Percentiles rank a stretch among this genome's conserved stretches.
Evolutionary conservation across 2,797 vertebrate genomes (phyloP).

Genomic region (Myotis vivesi): DNA sequence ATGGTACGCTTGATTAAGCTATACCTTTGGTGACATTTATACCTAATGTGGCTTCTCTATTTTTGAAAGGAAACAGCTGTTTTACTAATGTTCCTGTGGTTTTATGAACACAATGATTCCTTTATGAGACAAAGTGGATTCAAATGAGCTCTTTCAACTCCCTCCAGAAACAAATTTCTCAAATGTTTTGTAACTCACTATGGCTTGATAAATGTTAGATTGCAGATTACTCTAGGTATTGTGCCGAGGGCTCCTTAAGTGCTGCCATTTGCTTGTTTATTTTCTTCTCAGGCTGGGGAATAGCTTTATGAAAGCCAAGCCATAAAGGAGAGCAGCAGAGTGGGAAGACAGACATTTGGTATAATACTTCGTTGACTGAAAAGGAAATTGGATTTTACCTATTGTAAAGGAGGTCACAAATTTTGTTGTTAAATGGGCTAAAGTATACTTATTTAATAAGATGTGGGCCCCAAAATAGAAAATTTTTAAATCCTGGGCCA

Average conservation of each 20-base stretch:
- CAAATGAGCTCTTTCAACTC: slow-evolving; percentile 66
- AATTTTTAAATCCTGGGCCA: not conserved
- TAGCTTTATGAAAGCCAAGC: slow-evolving; percentile 67
- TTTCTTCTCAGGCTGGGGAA: slow-evolving; percentile 68
- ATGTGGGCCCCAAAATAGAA: not conserved
- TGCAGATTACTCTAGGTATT: slow-evolving; percentile 68
- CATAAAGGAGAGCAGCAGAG: slow-evolving; percentile 61
- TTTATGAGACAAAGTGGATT: slow-evolving; percentile 76
- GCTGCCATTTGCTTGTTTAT: slow-evolving; percentile 76
- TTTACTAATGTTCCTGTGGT: slow-evolving; percentile 70
- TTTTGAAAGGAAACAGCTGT: slow-evolving; percentile 74
- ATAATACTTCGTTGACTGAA: slow-evolving; percentile 61
- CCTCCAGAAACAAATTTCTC: slow-evolving; percentile 72
- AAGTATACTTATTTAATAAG: slow-evolving; percentile 54
- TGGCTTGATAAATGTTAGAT: slow-evolving; percentile 72
- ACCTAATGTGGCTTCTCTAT: slow-evolving; percentile 45
- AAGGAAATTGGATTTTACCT: slow-evolving; percentile 76
- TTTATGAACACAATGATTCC: slow-evolving; percentile 70
- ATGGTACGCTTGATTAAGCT: slow-evolving; percentile 61
- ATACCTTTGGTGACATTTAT: slow-evolving; percentile 56
- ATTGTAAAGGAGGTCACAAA: slow-evolving; percentile 66
- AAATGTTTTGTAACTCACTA: slow-evolving; percentile 66
- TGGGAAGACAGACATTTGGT: slow-evolving; percentile 64
- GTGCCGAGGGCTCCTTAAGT: slow-evolving; percentile 63
- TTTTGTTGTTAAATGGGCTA: slow-evolving; percentile 69